Base-by-base conservation (phyloP, 2,888 invertebrate species). In the Aricia artaxerxes region DNA sequence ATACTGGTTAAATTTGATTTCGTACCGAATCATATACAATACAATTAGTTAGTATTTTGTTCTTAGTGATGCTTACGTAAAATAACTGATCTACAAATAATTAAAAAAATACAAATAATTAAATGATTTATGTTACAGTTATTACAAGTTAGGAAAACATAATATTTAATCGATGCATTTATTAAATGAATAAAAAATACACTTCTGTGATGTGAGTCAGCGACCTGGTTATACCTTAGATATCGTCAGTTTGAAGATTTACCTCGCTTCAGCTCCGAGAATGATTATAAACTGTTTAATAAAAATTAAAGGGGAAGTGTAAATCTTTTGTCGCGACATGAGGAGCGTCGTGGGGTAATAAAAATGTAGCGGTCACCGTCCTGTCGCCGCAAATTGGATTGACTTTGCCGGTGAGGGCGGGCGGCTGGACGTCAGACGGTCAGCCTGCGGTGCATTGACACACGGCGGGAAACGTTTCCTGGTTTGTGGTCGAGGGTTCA, bases 341-440 rank as follows among this genome's bases (percentile, higher is more conserved):
- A 64, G 64, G 78, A 4, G 53, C 13, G 13, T 13, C 4, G 53
- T 13, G 53, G 60, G 73, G 35, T 49, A 61, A 79, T 79, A 79
- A 78, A 80, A 81, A 80, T 79, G 79, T 80, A 80, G 83, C 80
- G 80, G 81, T 83, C 79, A 81, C 83, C 79, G 81, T 80, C 78
- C 81, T 83, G 81, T 82, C 78, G 78, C 79, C 80, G 80, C 81
- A 82, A 80, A 83, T 80, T 81, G 83, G 81, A 81, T 81, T 82
- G 81, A 80, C 80, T 83, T 82, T 82, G 78, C 79, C 80, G 78
- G 78, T 79, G 73, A 78, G 80, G 79, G 78, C 78, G 79, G 79
- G 78, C 79, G 81, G 79, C 81, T 80, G 80, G 60, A 80, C 77
- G 81, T 81, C 79, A 78, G 73, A 16, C 57, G 57, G 57, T 57